Evolutionary conservation across 2,888 invertebrate genomes (phyloP), one percentile per base, ranked within the genome.

Genomic region (Galeruca laticollis): DNA sequence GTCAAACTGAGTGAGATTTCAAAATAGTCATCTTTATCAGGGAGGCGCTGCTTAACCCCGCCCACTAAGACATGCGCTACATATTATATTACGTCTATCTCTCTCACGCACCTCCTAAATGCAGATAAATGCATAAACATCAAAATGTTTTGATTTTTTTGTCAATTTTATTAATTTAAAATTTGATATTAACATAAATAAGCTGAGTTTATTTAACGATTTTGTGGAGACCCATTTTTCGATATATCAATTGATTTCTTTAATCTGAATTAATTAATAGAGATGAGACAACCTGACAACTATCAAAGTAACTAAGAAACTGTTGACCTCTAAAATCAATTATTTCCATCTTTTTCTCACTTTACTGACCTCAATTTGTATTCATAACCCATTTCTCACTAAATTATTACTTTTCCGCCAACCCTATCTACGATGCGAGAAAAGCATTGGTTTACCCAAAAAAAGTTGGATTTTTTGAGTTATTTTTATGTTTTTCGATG

Each of bases 11-110:
- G 85, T 86, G 83, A 86, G 85, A 84, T 85, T 86, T 86, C 85
- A 86, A 85, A 86, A 86, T 85, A 86, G 85, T 86, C 85, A 86
- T 86, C 86, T 86, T 86, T 86, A 86, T 86, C 86, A 86, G 84
- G 74, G 73, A 72, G 77, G 78, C 76, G 76, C 75, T 77, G 73
- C 68, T 60, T 69, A 70, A 71, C 80, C 75, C 74, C 81, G 80
- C 81, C 80, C 69, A 73, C 76, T 51, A 75, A 71, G 73, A 77
- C 79, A 80, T 80, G 81, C 80, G 81, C 78, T 73, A 76, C 69
- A 60, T 73, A 59, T 51, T 59, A 35, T 2, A 18, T 18, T 13
- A 47, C 64, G 51, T 67, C 63, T 26, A 47, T 54, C 69, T 60
- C 70, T 79, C 79, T 77, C 74, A 76, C 65, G 75, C 73, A 8